Evolutionary conservation across 1,140 invertebrate species (phyloP), one percentile per base, ranked within the genome.

Genomic region (Monomorium pharaonis): DNA sequence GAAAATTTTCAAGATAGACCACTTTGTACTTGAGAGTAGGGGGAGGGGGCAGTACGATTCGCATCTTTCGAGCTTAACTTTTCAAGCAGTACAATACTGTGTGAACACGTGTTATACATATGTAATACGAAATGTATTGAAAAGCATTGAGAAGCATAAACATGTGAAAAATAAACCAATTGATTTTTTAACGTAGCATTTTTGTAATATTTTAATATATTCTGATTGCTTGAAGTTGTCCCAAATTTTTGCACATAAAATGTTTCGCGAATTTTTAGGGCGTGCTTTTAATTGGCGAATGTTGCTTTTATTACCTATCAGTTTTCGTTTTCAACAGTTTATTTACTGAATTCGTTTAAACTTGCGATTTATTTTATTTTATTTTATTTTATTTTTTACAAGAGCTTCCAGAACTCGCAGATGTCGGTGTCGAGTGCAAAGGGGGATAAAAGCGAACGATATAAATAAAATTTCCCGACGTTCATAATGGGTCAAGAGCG

Each of bases 401-500:
- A 78, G 51, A 63, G 42, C 12, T 62, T 62, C 56, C 24, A 47
- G 14, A n/a, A 2, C 12, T 33, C 27, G 75, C 58, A 78, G 58
- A 77, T 62, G 74, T 44, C 44, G 16, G 16, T 10, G 37, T 24
- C 16, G 30, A 49, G 30, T 9, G 33, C 37, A 42, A 37, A 47
- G 47, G 51, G 67, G 24, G 12, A 58, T 58, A 83, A 30, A 72
- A 54, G 7, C 21, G 44, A 69, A 37, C 21, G 44, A 58, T n/a
- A 74, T 72, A 74, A 74, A 83, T 60, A 60, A 74, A 83, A 74
- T 47, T 83, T 44, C 51, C n/a, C 14, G 54, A 83, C 80, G 69
- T 83, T 49, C 14, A 16, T 78, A 83, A 72, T 44, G 54, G 27
- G 80, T 60, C 51, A 74, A 83, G 69, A 60, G 56, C 51, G 30